Base-by-base conservation (phyloP, 2,797 vertebrate genomes). In the Argyrosomus regius region DNA sequence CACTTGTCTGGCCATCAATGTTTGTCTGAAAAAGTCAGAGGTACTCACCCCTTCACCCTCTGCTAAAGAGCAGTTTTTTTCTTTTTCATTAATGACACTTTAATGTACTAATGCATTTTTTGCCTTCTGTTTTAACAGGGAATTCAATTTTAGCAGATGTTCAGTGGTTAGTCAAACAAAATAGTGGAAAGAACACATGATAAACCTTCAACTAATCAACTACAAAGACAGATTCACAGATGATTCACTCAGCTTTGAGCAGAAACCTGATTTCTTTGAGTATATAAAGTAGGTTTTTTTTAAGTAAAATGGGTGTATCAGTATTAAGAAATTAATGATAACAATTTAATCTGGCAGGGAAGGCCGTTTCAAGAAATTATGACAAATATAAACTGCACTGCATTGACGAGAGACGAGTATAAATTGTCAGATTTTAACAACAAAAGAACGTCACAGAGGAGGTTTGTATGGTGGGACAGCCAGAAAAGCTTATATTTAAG, bases 11-110 rank as follows among this genome's bases (percentile, higher is more conserved):
- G 46, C n/a, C 67, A 20, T 83, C 74, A 72, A 3, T 71, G 50
- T 57, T 45, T 43, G 62, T 73, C 52, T 72, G 48, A 58, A 72
- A 73, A 65, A 64, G 56, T 80, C 56, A 72, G 48, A 53, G 49
- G 22, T 20, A 39, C 28, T 61, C 49, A 50, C 26, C 54, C 57
- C 41, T 60, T 31, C 26, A 60, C 60, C 75, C 63, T 28, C 46
- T 46, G 65, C 48, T 4, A 20, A 63, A 57, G 18, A 57, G 45
- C 49, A 50, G 45, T 59, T 74, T 78, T 35, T 35, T 24, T 14
- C 43, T 63, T 70, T 62, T 70, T 76, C 22, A 66, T 75, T 65
- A 69, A 81, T 78, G 58, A 57, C 61, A 71, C 59, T 77, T 86
- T 18, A 39, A 82, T 78, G 62, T 75, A 63, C 65, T 70, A 64